A percentile compares a stretch with the other conserved stretches of the same genome.
These are phyloP conservation scores for Anser cygnoides DNA, from an alignment of 2,113 vertebrate species.

Conservation along the genomic window DNA sequence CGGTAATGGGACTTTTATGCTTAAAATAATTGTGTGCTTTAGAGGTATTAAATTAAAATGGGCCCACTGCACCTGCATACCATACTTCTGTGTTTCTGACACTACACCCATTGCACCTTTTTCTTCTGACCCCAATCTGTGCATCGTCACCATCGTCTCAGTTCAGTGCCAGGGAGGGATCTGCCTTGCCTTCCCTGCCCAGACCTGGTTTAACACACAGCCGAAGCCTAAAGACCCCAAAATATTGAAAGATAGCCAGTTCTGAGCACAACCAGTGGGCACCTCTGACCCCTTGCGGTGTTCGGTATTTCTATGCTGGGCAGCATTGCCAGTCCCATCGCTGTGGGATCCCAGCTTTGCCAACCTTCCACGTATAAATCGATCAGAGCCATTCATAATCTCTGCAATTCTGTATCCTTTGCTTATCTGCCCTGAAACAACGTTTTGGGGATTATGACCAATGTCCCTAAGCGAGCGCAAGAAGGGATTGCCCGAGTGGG, in stretches of 20 bases:
- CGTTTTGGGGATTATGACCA: not conserved
- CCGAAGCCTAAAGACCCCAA: not conserved
- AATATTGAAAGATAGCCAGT: not conserved
- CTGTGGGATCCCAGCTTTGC: not conserved
- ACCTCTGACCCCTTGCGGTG: not conserved
- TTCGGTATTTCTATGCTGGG: not conserved
- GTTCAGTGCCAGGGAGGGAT: rapidly evolving
- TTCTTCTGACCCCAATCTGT: rapidly evolving
- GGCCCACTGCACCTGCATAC: not conserved
- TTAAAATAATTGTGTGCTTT: not conserved
- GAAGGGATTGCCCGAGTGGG: not conserved
- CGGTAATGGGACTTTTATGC: not conserved
- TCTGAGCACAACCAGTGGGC: not conserved
- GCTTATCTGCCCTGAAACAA: not conserved
- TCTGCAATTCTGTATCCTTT: not conserved
- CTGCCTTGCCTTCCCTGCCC: too few relatives aligned
- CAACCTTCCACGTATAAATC: not conserved
- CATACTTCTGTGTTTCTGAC: not conserved
- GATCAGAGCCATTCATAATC: not conserved
- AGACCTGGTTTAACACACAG: not conserved
- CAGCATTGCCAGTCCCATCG: rapidly evolving
- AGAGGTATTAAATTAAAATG: not conserved
- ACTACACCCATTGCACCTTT: not conserved
- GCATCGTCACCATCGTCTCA: rapidly evolving
- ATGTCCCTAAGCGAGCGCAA: rapidly evolving